Conservation (phyloP, 2,888 invertebrate genomes). For the Cabera pusaria region DNA sequence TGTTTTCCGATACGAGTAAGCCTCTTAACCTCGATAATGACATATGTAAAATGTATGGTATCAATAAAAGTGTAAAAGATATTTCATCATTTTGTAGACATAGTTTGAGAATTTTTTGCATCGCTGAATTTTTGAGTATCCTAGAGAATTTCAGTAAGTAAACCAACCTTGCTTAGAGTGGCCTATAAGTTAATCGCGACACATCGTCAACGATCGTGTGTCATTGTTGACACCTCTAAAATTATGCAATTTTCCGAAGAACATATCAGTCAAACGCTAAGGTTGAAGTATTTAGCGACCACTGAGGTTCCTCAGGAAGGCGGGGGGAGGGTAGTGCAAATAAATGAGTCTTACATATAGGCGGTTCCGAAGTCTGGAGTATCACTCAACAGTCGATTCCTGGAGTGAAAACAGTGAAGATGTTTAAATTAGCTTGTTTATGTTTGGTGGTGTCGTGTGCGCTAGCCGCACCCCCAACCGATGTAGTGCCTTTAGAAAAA, state of each 20-base stretch:
- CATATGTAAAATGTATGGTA: conserved; percentile 1
- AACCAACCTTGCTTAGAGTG: conserved; percentile 44
- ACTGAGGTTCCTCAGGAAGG: conserved; percentile 69
- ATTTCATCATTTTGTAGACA: conserved; percentile 4
- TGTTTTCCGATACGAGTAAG: conserved; percentile 6
- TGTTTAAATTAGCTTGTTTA: conserved; percentile 57
- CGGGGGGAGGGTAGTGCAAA: conserved; percentile 80
- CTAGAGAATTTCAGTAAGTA: conserved; percentile 26
- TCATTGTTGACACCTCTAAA: conserved; percentile 72
- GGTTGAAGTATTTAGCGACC: conserved; percentile 81
- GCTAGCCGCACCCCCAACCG: conserved; percentile 51
- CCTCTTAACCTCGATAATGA: conserved; percentile 4
- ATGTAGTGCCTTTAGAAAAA: conserved; percentile 57
- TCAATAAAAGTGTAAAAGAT: too few species aligned
- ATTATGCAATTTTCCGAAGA: conserved; percentile 79
- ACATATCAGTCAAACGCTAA: conserved; percentile 75
- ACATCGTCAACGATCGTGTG: conserved; percentile 62
- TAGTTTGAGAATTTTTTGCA: conserved; percentile 23
- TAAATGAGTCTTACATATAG: conserved; percentile 79
- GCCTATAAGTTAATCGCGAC: conserved; percentile 49
- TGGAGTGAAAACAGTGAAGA: conserved; percentile 56
- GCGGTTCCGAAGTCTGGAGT: conserved; percentile 70
- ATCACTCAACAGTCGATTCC: conserved; percentile 67
- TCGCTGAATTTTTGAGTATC: conserved; percentile 37
- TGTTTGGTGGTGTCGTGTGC: conserved; percentile 44